phyloP scores from a whole-genome alignment of 2,113 vertebrate species.

The Barnardius zonarius region DNA sequence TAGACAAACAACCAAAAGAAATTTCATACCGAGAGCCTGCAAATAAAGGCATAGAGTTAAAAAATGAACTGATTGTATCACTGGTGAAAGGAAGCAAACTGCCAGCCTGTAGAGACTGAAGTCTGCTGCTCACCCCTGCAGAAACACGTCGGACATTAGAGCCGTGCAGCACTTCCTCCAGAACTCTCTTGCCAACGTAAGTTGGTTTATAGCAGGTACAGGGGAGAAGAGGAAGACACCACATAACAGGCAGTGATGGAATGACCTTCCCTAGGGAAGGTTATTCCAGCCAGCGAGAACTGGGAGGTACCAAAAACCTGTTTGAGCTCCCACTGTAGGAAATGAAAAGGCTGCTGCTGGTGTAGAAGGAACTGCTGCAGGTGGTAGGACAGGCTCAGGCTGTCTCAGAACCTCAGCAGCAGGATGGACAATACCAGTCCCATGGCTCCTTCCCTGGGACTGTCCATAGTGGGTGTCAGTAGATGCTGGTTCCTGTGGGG shows the following conservation, averaged over 20 bases:
- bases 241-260: neutral
- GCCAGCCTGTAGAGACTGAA: neutral
- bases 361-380: neutral
- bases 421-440: neutral
- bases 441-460: neutral
- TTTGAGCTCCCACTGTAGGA: neutral
- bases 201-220: neutral
- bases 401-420: neutral
- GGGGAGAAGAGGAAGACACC: neutral
- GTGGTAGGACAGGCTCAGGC: neutral
- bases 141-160: neutral
- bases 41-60: conserved; percentile 21
- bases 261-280: neutral
- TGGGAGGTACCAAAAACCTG: neutral
- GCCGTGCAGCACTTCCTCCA: neutral
- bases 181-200: neutral
- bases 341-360: neutral
- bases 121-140: neutral
- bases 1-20: conserved; percentile 54
- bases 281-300: neutral
- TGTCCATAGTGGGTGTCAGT: neutral
- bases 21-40: conserved; percentile 18
- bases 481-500: neutral
- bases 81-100: neutral
- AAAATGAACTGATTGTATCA: conserved; percentile 8